phyloP scores from a whole-genome alignment of 2,113 vertebrate genomes.

The Chitala chitala region DNA sequence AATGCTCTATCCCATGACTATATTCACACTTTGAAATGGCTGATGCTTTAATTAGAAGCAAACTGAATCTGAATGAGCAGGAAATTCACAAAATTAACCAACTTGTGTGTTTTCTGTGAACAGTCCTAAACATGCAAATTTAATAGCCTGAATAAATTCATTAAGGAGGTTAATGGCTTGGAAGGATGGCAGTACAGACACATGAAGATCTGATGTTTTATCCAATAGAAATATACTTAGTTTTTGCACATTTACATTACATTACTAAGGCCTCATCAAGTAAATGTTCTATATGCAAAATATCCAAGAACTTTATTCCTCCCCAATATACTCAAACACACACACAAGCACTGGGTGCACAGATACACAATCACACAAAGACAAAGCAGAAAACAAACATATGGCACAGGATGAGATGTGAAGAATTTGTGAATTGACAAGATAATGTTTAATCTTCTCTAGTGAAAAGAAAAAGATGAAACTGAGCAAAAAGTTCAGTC shows the following conservation, averaged over 20 bases:
- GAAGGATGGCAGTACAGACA: not conserved
- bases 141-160: constrained; percentile 3
- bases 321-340: not conserved
- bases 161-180: not conserved
- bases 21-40: constrained; percentile 18
- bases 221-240: not conserved
- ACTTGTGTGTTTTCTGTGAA: constrained; percentile 3
- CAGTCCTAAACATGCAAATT: constrained; percentile 11
- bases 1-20: constrained; percentile 17
- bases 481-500: constrained; percentile 32
- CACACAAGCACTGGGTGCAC: too few species aligned
- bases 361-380: not conserved
- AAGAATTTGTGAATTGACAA: constrained; percentile 24
- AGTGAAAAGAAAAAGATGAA: constrained; percentile 31
- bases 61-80: constrained; percentile 19
- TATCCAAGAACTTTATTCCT: not conserved
- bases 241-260: not conserved
- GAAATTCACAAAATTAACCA: constrained; percentile 5
- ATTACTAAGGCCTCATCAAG: not conserved
- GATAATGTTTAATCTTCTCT: constrained; percentile 14
- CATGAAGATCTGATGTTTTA: too few species aligned
- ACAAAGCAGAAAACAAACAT: not conserved
- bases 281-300: not conserved
- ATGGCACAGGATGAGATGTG: not conserved
- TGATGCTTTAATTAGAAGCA: constrained; percentile 17